Conservation (phyloP, 2,888 invertebrate species). For the Zaprionus obscuricornis region DNA sequence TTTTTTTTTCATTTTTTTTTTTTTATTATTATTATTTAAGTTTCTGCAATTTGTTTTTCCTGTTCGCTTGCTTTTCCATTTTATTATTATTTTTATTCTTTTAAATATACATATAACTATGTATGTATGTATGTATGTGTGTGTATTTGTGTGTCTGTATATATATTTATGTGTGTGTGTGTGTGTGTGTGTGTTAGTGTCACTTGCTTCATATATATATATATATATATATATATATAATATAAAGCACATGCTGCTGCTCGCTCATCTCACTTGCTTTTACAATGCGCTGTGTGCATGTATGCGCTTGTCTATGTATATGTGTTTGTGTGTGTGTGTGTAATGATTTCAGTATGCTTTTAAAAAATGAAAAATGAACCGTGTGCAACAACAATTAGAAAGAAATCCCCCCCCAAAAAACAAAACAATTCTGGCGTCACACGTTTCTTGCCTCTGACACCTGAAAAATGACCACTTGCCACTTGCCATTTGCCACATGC, state of each 20-base stretch:
- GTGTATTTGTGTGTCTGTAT: constrained; percentile 9
- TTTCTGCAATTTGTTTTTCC: constrained; percentile 13
- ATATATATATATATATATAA: too few species aligned
- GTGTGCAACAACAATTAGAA: too few species aligned
- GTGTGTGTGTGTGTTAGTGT: too few species aligned
- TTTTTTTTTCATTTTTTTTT: constrained; percentile 18
- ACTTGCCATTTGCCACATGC: too few species aligned
- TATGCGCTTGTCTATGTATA: constrained; percentile 5
- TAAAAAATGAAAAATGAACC: too few species aligned
- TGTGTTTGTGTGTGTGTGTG: background rate
- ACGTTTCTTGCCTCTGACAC: too few species aligned
- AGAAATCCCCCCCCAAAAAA: too few species aligned
- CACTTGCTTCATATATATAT: too few species aligned
- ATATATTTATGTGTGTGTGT: constrained; percentile 2
- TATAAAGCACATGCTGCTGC: too few species aligned
- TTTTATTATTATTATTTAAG: constrained; percentile 31
- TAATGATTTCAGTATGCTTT: background rate
- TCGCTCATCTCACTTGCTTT: too few species aligned
- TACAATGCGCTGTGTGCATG: constrained; percentile 4
- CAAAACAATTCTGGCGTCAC: too few species aligned
- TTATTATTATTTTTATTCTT: constrained; percentile 7
- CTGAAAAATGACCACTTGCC: too few species aligned
- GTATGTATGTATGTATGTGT: constrained; percentile 13
- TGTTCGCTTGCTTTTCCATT: constrained; percentile 25
- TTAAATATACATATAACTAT: constrained; percentile 44